Base-by-base conservation (phyloP, 2,888 invertebrate genomes). In the Orchesella flavescens region DNA sequence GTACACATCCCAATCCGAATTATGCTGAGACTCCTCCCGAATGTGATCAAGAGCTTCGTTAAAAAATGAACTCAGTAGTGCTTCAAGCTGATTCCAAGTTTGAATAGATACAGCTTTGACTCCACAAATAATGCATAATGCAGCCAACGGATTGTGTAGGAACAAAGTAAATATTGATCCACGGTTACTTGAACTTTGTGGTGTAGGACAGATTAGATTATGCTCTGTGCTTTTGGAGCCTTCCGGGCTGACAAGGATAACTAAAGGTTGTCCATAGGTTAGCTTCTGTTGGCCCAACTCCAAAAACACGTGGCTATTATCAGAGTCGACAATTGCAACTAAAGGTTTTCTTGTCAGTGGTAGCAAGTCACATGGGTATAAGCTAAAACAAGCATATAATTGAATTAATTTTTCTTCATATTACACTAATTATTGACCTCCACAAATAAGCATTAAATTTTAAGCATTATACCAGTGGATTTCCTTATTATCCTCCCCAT, bases 91-190 rank as follows among this genome's bases (percentile, higher is more conserved):
- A 19, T 73, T 77, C 81, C 81, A 84, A 0, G 73, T 84, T 23
- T 61, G 59, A 43, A 77, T 46, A 2, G 69, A 76, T 19, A 75
- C 93, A 89, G 94, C 95, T 88, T 94, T 93, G 85, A 98, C 93
- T 90, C 96, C 96, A 90, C 97, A 96, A 89, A 96, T 94, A 90
- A 95, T 94, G 91, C 97, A 97, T 90, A 98, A 94, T 86, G 96
- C 97, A 89, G 96, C 95, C 89, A 98, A 92, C 63, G 98, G 98
- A 89, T 96, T 95, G 91, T 98, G 97, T 88, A 98, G 94, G 92
- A 98, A 98, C 90, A 98, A 92, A 34, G 98, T 98, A 91, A 98
- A 97, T 88, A 98, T 92, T 89, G 95, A 97, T 84, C 98, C 98
- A 89, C 96, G 72, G 57, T 78, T 80, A 23, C 83, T 94, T 92